Base-by-base conservation (phyloP, 2,888 invertebrate genomes). In the Mechanitis mazaeus region DNA sequence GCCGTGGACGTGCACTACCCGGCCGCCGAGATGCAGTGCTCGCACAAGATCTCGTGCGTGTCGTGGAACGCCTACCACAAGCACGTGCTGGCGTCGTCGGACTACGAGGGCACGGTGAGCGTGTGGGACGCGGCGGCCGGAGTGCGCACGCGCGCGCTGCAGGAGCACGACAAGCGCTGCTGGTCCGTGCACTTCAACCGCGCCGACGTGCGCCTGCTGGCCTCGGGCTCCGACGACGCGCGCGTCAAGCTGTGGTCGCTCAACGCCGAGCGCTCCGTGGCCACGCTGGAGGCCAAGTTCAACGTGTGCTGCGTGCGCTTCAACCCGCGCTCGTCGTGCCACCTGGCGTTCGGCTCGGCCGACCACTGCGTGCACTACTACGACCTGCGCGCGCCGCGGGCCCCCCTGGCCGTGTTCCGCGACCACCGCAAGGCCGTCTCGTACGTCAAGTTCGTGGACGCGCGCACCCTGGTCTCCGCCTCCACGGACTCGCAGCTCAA, bases 281-380 rank as follows among this genome's bases (percentile, higher is more conserved):
- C 96, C 9, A 96, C 95, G 5, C 86, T 98, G 20, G 97, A 98
- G 84, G 97, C 97, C 1, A 95, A 96, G 83, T 97, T 97, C 65
- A 98, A 98, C 85, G 97, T 98, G 58, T 98, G 98, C 84, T 98
- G 97, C 85, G 98, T 98, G 20, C 95, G 97, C 79, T 88, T 88
- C 79, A 86, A 86, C 76, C 88, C 88, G 64, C 77, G 79, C 65
- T 96, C 95, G 68, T 94, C 96, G 0, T 95, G 95, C 79, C 96
- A 97, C 80, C 91, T 98, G 64, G 97, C 97, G 1, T 98, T 97
- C 87, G 98, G 98, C 45, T 97, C 97, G n/a, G 98, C 98, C 33
- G 98, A 98, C 88, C 98, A 98, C 84, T 97, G 96, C 89, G 97
- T 98, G 59, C 97, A 98, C 84, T 97, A 98, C 80, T 98, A 97